phyloP scores from a whole-genome alignment of 2,797 vertebrate genomes.

The Poecile montanus region DNA sequence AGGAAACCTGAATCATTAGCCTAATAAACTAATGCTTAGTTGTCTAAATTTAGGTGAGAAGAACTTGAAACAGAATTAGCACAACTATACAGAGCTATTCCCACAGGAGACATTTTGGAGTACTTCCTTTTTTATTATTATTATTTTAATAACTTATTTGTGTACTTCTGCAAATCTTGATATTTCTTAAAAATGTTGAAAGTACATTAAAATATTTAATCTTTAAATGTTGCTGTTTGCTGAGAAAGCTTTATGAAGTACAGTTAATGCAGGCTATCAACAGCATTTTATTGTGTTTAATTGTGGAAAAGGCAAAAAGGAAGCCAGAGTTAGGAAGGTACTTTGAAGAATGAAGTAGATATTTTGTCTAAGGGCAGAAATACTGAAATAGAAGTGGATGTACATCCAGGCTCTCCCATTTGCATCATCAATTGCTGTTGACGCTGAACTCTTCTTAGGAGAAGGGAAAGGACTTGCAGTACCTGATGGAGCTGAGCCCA shows the following conservation, averaged over 20 bases:
- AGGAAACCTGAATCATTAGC: not conserved
- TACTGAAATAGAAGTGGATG: not conserved
- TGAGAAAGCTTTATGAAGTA: not conserved
- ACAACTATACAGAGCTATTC: not conserved
- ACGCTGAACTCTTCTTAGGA: not conserved
- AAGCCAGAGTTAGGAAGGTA: not conserved
- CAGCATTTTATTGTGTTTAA: not conserved
- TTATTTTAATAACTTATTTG: not conserved
- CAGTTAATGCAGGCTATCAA: not conserved
- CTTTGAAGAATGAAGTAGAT: not conserved
- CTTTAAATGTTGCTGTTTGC: not conserved
- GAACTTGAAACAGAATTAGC: not conserved
- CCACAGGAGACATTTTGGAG: not conserved
- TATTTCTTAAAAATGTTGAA: not conserved
- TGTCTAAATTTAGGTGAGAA: slow-evolving; percentile 7
- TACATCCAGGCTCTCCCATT: not conserved
- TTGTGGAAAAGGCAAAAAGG: not conserved
- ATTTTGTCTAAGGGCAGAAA: not conserved
- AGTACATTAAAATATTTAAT: not conserved
- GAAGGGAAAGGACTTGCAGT: not conserved
- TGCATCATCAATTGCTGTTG: not conserved
- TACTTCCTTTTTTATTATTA: not conserved
- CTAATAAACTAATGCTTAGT: not conserved
- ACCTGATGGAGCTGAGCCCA: not conserved
- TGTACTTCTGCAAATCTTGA: not conserved